Base-by-base conservation (phyloP, 2,888 invertebrate species). In the Apodemia duryi region DNA sequence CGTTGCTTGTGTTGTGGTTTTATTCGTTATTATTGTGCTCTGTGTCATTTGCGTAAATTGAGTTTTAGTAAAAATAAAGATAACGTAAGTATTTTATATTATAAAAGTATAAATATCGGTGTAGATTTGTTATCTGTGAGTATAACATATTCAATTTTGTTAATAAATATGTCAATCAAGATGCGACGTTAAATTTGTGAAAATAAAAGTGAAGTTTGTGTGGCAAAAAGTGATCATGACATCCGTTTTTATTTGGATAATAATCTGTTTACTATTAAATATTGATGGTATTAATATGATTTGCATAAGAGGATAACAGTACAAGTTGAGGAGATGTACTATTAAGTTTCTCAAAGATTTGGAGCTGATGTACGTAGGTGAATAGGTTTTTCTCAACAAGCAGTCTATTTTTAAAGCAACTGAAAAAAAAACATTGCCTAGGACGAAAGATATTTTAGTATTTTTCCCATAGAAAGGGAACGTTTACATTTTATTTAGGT, bases 1-100 rank as follows among this genome's bases (percentile, higher is more conserved):
- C 75, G 80, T 71, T 74, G 82, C 73, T 72, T 74, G 66, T 74
- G 76, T 70, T 75, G 73, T 80, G 80, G 77, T 67, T 71, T 69
- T 64, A 62, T 63, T 61, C 65, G 21, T 41, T 65, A 41, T 49
- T 54, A 35, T 29, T 57, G 43, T 51, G 38, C 35, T 54, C 61
- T 63, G 66, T 67, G 66, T 28, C 46, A 49, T n/a, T 64, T 49
- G 41, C 6, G 21, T 35, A 13, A 49, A 35, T 46, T 13, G 29
- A 32, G 28, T 52, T 52, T 52, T 52, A 52, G 10, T 52, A 32
- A 57, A 57, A 57, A 13, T 49, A 49, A 57, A 32, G 32, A 29
- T 57, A 57, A 57, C 11, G 29, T 57, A 57, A 57, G 57, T 57
- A 57, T 57, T 57, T 57, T 11, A 13, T 32, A n/a, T 6, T n/a